These are phyloP conservation scores for Maniola jurtina DNA, from an alignment of 1,140 invertebrate genomes.

Conservation along the genomic window DNA sequence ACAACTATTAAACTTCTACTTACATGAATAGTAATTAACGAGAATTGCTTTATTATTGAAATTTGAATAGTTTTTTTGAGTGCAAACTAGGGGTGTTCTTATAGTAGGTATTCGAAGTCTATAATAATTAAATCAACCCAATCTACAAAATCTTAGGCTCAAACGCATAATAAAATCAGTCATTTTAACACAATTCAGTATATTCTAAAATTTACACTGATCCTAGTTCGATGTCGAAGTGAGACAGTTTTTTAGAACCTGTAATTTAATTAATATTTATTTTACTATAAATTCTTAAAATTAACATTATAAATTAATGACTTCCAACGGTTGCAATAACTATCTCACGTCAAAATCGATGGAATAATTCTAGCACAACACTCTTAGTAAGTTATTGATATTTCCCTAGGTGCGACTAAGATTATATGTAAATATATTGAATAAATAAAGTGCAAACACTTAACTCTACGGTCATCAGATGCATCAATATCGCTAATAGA, in stretches of 20 bases:
- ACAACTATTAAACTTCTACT: conserved; percentile 66
- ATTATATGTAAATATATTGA: conserved; percentile 74
- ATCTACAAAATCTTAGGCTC: conserved; percentile 76
- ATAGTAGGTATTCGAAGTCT: conserved; percentile 65
- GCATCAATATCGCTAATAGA: conserved; percentile 67
- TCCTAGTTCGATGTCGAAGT: conserved; percentile 70
- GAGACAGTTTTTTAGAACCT: conserved; percentile 63
- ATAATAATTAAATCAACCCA: conserved; percentile 70
- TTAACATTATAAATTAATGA: conserved; percentile 74
- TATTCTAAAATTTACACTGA: conserved; percentile 76
- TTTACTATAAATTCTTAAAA: conserved; percentile 77
- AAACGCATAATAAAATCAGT: conserved; percentile 80
- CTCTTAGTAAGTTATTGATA: conserved; percentile 78
- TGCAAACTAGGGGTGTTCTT: conserved; percentile 76
- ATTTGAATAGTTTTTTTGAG: conserved; percentile 54
- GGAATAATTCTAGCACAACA: conserved; percentile 76
- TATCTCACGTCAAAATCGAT: conserved; percentile 72
- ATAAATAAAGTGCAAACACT: conserved; percentile 78
- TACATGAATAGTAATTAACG: conserved; percentile 74
- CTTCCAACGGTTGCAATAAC: conserved; percentile 63
- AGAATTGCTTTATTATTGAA: conserved; percentile 74
- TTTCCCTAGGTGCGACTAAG: conserved; percentile 77
- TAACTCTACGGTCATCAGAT: conserved; percentile 69
- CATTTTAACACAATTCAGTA: conserved; percentile 78
- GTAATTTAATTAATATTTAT: conserved; percentile 58